Conservation (phyloP, 2,888 invertebrate species). For the Watsonalla binaria region DNA sequence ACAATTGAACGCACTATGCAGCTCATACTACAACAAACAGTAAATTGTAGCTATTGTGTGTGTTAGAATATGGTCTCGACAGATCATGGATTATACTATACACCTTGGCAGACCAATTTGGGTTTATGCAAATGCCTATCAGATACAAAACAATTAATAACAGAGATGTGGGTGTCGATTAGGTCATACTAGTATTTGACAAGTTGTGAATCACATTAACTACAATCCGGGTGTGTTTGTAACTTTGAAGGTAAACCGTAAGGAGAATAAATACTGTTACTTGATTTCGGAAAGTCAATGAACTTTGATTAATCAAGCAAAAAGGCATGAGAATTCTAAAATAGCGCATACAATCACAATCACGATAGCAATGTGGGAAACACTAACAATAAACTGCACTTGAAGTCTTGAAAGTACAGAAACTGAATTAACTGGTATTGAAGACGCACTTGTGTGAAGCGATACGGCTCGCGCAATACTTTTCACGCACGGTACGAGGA, state of each 20-base stretch:
- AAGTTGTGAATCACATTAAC: constrained; percentile 25
- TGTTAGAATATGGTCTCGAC: no score
- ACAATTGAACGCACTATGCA: background rate
- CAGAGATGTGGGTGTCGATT: constrained; percentile 53
- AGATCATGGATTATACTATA: no score
- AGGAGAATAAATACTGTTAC: background rate
- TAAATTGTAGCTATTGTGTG: no score
- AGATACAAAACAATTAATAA: constrained; percentile 10
- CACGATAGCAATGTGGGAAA: constrained; percentile 19
- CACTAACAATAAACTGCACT: constrained; percentile 9
- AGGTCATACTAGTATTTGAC: constrained; percentile 46
- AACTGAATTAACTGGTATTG: constrained; percentile 4
- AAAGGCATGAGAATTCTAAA: constrained; percentile 30
- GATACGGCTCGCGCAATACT: constrained; percentile 14
- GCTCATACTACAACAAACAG: background rate
- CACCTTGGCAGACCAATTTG: background rate
- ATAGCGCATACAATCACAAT: constrained; percentile 29
- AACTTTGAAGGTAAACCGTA: background rate
- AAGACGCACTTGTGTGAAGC: constrained; percentile 29
- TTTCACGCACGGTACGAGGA: constrained; percentile 17
- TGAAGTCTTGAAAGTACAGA: constrained; percentile 6
- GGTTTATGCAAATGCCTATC: background rate
- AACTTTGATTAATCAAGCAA: constrained; percentile 39
- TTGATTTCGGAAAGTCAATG: constrained; percentile 21
- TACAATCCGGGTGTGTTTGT: background rate